Evolutionary conservation across 1,140 invertebrate genomes (phyloP), one percentile per base, ranked within the genome.

Genomic region (Zaprionus capensis): DNA sequence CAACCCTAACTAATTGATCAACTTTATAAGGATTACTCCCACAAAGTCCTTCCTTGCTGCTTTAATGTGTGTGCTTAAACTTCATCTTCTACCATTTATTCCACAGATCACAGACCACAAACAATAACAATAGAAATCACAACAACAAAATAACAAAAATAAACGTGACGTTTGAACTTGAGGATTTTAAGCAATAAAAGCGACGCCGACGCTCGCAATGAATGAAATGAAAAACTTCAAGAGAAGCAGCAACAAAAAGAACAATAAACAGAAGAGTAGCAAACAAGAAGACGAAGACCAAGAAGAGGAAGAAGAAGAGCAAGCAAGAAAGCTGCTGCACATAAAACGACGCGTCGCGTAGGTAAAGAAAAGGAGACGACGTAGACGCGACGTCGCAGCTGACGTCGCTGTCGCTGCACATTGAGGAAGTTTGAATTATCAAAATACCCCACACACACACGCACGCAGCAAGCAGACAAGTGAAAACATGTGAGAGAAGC

Each of bases 341-440:
- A 73, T 44, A 74, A 74, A 64, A 69, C 41, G 49, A 34, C 70
- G 70, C 70, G 70, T 36, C 56, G 70, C 74, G 70, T 77, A 73
- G 64, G 61, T 55, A 75, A 55, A 68, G 57, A 71, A 41, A 55
- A 69, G 22, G 56, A 74, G 63, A 68, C 61, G 57, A 57, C 1
- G 65, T 20, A 57, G 22, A 26, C 46, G 58, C 64, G 34, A 11
- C 24, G 36, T 28, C 59, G 41, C 38, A 17, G 38, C 17, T 15
- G 17, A 26, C 7, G 20, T 38, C 17, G 66, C 46, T 41, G 67
- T 36, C 53, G 61, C 69, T 71, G 73, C 68, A 71, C 67, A 75
- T 78, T 73, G 71, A 86, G 81, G 78, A 73, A 85, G 82, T 82
- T 85, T 56, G 66, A 63, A 78, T 85, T 86, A 85, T 86, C 82